phyloP scores from a whole-genome alignment of 2,888 invertebrate species.

The Chaetogeoica ovagalla region DNA sequence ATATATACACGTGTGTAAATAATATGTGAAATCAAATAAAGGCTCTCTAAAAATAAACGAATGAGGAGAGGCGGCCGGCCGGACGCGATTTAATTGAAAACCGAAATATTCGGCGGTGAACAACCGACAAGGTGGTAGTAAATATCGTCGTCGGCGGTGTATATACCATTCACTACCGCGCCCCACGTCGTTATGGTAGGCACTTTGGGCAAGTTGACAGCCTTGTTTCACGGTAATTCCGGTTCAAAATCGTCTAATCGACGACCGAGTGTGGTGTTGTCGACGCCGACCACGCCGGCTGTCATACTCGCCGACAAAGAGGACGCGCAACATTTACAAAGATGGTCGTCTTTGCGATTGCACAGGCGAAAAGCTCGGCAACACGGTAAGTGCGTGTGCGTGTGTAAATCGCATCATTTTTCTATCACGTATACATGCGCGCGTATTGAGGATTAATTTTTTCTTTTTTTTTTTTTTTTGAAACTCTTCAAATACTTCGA shows the following conservation, averaged over 20 bases:
- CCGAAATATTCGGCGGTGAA: neutral
- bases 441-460: neutral
- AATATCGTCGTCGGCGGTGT: too few species aligned
- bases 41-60: too few species aligned
- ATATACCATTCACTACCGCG: constrained; percentile 53
- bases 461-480: too few species aligned
- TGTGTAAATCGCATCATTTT: neutral
- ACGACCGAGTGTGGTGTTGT: constrained; percentile 33
- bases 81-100: constrained; percentile 33
- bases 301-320: constrained; percentile 20
- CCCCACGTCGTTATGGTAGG: too few species aligned
- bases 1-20: neutral
- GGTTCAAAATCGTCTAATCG: constrained; percentile 33
- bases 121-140: neutral
- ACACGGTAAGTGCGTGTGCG: too few species aligned
- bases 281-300: constrained; percentile 23
- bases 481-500: neutral
- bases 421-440: too few species aligned
- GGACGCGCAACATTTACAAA: constrained; percentile 30
- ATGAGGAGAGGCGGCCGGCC: too few species aligned
- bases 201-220: constrained; percentile 61
- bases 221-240: constrained; percentile 38
- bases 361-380: constrained; percentile 47
- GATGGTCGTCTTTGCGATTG: constrained; percentile 48
- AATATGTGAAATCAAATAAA: neutral